Conservation (phyloP, 2,113 vertebrate genomes). For the Daboia siamensis region DNA sequence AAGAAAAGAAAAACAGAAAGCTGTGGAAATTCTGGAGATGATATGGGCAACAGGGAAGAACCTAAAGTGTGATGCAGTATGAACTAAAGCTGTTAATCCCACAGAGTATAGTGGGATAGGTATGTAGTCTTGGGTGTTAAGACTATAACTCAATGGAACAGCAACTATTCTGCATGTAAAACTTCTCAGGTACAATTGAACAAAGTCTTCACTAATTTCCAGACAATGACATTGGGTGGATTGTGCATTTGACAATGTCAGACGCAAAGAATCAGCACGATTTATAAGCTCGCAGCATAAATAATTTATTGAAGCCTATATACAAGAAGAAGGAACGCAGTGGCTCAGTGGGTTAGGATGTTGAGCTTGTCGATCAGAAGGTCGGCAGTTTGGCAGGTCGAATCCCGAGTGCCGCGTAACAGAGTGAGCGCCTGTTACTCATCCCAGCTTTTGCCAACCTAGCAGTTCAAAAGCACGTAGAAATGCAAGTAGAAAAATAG, state of each 20-base stretch:
- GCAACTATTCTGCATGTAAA: neutral
- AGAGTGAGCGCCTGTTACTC: too few species aligned
- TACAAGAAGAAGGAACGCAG: neutral
- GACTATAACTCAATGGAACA: neutral
- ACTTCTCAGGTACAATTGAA: neutral
- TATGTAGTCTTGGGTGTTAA: neutral
- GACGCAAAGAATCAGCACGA: neutral
- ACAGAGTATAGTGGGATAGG: neutral
- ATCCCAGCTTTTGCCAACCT: too few species aligned
- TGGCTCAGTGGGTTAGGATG: too few species aligned
- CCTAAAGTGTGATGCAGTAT: neutral
- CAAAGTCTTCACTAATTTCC: neutral
- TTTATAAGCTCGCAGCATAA: neutral
- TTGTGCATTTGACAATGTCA: neutral
- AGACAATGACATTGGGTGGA: neutral
- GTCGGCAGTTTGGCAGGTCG: too few species aligned
- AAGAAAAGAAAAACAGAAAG: neutral
- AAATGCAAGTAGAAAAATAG: too few species aligned
- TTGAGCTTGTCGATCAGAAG: too few species aligned
- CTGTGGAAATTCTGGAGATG: neutral
- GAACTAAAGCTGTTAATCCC: neutral
- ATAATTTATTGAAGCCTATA: neutral
- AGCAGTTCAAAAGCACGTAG: too few species aligned
- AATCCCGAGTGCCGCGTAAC: too few species aligned
- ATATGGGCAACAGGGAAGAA: neutral